Evolutionary conservation across 2,113 vertebrate genomes (phyloP).

Genomic region (Melanerpes aurifrons): DNA sequence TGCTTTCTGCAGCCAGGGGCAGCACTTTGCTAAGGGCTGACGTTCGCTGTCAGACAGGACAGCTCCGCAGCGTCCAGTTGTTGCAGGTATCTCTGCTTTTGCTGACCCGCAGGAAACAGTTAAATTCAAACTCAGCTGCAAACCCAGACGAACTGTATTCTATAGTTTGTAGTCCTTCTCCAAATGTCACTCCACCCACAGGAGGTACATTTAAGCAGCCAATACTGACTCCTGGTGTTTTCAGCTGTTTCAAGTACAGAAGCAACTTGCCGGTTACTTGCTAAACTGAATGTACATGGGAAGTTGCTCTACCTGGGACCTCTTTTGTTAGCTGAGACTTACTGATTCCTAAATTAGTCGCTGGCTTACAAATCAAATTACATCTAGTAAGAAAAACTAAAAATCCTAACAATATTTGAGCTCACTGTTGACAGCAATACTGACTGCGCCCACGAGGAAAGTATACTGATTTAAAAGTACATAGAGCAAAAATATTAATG

Average conservation of each 20-base stretch:
- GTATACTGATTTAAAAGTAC: neutral
- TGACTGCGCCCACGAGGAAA: neutral
- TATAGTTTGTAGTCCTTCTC: neutral
- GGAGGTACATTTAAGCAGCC: neutral
- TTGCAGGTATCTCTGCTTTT: neutral
- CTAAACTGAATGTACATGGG: neutral
- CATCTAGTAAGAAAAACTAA: neutral
- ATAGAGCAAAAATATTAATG: neutral
- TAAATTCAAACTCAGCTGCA: neutral
- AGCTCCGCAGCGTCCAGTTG: neutral
- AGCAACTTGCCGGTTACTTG: neutral
- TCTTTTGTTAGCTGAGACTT: neutral
- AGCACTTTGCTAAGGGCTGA: neutral
- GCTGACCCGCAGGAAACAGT: neutral
- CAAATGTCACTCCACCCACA: neutral
- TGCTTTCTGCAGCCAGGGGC: accelerated
- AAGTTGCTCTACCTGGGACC: neutral
- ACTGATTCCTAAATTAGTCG: neutral
- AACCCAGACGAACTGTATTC: neutral
- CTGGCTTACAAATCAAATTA: neutral
- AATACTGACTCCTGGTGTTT: neutral
- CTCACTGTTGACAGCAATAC: neutral
- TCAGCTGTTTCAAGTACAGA: neutral
- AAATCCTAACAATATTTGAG: neutral
- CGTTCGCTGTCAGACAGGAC: too few species aligned